These are phyloP conservation scores for Euphonia xanthogaster DNA, from an alignment of 2,797 vertebrate genomes.

Conservation along the genomic window DNA sequence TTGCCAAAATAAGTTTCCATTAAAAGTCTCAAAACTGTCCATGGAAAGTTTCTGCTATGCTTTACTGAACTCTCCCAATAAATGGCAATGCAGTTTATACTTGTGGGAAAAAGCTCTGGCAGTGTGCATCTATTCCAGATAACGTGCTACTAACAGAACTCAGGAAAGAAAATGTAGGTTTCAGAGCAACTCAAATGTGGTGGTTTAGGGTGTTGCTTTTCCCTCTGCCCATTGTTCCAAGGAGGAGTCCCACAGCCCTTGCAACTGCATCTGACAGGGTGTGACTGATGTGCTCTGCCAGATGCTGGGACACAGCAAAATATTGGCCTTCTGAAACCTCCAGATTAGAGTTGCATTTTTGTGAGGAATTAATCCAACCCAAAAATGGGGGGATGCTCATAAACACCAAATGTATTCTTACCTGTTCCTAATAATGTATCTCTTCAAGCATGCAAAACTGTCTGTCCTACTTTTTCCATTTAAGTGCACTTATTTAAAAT, in stretches of 20 bases:
- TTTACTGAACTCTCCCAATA: neutral
- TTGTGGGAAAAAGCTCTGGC: neutral
- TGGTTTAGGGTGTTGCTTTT: neutral
- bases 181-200: neutral
- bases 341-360: fast-evolving
- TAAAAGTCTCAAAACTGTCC: neutral
- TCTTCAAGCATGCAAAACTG: neutral
- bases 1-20: slow-evolving; percentile 23
- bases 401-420: neutral
- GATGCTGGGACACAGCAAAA: neutral
- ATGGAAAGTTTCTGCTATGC: neutral
- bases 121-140: neutral
- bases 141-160: neutral
- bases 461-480: neutral
- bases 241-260: neutral
- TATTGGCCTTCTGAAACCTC: neutral
- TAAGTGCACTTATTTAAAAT: neutral
- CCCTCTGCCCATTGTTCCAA: fast-evolving
- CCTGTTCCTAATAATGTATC: fast-evolving
- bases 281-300: neutral
- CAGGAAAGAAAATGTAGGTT: neutral
- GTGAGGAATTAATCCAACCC: neutral
- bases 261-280: neutral
- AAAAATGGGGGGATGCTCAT: neutral
- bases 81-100: neutral